Conservation (phyloP, 2,113 vertebrate species). For the Myrmecobius fasciatus region DNA sequence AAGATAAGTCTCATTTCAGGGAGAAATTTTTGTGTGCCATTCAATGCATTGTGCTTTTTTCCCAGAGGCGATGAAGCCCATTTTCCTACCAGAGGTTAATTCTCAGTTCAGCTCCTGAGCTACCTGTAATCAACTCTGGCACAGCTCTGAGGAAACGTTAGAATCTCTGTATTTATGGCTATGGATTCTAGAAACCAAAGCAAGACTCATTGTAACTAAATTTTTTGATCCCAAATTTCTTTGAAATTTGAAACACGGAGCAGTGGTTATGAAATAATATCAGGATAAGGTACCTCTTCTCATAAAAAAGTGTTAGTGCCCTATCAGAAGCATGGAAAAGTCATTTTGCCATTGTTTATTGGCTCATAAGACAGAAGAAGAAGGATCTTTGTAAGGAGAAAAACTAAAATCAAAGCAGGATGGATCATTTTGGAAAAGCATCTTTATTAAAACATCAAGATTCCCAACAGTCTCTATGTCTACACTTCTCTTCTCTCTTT, state of each 20-base stretch:
- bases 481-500: neutral
- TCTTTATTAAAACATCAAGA: neutral
- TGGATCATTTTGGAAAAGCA: neutral
- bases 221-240: neutral
- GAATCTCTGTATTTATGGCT: neutral
- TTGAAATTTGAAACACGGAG: neutral
- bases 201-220: neutral
- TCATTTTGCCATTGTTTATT: neutral
- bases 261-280: neutral
- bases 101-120: neutral
- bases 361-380: neutral
- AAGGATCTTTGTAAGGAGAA: neutral
- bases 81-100: neutral
- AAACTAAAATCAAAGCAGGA: neutral
- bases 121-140: neutral
- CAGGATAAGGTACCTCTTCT: neutral
- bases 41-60: neutral
- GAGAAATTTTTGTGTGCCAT: neutral
- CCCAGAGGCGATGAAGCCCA: neutral
- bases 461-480: neutral
- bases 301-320: neutral
- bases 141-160: neutral
- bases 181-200: neutral
- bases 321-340: neutral
- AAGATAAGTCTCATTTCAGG: neutral